phyloP scores from a whole-genome alignment of 2,888 invertebrate species.

The Spicauda simplicius region DNA sequence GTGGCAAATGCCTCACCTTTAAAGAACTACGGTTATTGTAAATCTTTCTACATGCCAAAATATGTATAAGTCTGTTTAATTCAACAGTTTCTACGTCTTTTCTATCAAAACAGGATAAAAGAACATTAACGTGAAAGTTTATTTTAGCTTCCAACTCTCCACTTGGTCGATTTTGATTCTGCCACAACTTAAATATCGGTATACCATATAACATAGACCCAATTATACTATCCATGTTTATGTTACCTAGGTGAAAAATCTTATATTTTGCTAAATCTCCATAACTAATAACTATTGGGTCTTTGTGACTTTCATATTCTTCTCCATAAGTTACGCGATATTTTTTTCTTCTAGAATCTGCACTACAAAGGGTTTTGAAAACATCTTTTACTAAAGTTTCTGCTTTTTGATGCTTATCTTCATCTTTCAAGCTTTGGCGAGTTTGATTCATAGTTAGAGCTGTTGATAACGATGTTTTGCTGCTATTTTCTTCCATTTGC shows the following conservation, averaged over 20 bases:
- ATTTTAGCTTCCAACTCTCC: constrained; percentile 67
- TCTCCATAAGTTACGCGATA: constrained; percentile 71
- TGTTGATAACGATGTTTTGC: constrained; percentile 52
- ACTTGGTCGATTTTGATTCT: constrained; percentile 48
- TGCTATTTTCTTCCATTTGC: constrained; percentile 49
- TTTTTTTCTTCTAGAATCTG: constrained; percentile 57
- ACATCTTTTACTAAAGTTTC: constrained; percentile 62
- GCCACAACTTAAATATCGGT: constrained; percentile 70
- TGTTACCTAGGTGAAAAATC: constrained; percentile 70
- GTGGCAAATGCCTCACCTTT: constrained; percentile 57
- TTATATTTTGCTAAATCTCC: constrained; percentile 66
- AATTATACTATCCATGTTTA: constrained; percentile 67
- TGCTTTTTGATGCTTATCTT: constrained; percentile 55
- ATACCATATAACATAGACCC: constrained; percentile 59
- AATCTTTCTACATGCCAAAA: constrained; percentile 71
- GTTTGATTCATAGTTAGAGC: constrained; percentile 48
- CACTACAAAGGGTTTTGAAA: constrained; percentile 62
- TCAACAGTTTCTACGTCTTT: constrained; percentile 69
- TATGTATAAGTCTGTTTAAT: constrained; percentile 66
- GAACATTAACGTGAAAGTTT: constrained; percentile 70
- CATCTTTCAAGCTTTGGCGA: constrained; percentile 42
- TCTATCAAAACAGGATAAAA: constrained; percentile 72
- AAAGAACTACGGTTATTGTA: constrained; percentile 73
- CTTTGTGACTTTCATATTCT: constrained; percentile 66
- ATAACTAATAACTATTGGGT: constrained; percentile 66